phyloP scores from a whole-genome alignment of 2,797 vertebrate genomes.

The Anguilla megastoma region DNA sequence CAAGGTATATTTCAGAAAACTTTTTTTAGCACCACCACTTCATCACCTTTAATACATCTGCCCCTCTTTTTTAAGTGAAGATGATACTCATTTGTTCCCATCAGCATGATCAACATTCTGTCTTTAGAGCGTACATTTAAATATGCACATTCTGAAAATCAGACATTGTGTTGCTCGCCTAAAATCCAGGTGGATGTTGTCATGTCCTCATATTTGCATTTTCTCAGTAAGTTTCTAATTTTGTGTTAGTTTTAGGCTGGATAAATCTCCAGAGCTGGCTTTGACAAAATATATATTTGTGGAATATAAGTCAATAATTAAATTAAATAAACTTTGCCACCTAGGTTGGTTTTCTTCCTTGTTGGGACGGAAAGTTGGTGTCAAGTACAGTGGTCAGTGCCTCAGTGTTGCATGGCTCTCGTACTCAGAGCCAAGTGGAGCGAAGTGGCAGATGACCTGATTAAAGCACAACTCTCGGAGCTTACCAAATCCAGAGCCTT shows the following conservation, averaged over 20 bases:
- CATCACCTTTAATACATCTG: neutral
- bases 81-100: neutral
- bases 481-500: conserved; percentile 24
- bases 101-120: neutral
- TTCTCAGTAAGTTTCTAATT: neutral
- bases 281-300: conserved; percentile 6
- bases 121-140: neutral
- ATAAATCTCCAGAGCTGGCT: neutral
- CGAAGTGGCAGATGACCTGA: conserved; percentile 12
- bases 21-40: conserved; percentile 16
- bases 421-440: conserved; percentile 8
- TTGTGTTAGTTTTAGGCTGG: conserved; percentile 17
- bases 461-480: conserved; percentile 29
- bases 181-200: neutral
- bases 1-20: conserved; percentile 19
- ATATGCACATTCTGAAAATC: neutral
- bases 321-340: neutral
- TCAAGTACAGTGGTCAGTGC: conserved; percentile 6
- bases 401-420: neutral
- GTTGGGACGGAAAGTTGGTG: neutral
- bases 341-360: neutral
- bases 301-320: neutral
- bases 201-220: neutral
- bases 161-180: neutral
- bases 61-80: neutral